phyloP scores from a whole-genome alignment of 2,797 vertebrate genomes.

The Rhynchotus rufescens region DNA sequence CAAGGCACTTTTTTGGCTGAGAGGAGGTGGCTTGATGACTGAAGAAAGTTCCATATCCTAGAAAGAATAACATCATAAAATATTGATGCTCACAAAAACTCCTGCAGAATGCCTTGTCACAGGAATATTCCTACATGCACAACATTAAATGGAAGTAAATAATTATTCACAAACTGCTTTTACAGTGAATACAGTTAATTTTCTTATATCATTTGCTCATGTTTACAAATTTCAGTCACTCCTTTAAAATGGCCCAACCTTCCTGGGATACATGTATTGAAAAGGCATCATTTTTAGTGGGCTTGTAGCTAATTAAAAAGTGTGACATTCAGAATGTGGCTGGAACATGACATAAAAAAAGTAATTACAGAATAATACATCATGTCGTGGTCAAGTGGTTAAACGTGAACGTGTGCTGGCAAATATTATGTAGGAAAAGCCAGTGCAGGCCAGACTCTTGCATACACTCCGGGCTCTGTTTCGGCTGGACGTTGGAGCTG shows the following conservation, averaged over 20 bases:
- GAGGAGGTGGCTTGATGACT: neutral
- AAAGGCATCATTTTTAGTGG: conserved; percentile 46
- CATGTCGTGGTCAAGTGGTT: neutral
- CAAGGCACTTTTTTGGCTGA: no score
- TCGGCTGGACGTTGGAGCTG: fast-evolving
- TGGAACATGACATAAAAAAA: conserved; percentile 33
- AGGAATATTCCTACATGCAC: neutral
- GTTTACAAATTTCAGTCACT: conserved; percentile 36
- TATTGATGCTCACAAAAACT: neutral
- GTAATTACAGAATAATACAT: conserved; percentile 44
- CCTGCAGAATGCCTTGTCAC: neutral
- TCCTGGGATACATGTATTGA: neutral
- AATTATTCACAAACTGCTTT: conserved; percentile 31
- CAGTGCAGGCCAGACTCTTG: neutral
- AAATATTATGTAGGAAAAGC: neutral
- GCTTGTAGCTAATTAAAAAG: conserved; percentile 63
- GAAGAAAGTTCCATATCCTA: neutral
- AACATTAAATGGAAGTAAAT: neutral
- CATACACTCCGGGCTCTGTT: neutral
- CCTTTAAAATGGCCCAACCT: neutral
- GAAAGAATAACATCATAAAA: neutral
- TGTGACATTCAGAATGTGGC: conserved; percentile 53
- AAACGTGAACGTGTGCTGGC: neutral
- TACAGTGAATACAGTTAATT: conserved; percentile 3
- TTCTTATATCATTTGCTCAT: neutral